Base-by-base conservation (phyloP, 2,888 invertebrate genomes). In the Cheilosia impressa region DNA sequence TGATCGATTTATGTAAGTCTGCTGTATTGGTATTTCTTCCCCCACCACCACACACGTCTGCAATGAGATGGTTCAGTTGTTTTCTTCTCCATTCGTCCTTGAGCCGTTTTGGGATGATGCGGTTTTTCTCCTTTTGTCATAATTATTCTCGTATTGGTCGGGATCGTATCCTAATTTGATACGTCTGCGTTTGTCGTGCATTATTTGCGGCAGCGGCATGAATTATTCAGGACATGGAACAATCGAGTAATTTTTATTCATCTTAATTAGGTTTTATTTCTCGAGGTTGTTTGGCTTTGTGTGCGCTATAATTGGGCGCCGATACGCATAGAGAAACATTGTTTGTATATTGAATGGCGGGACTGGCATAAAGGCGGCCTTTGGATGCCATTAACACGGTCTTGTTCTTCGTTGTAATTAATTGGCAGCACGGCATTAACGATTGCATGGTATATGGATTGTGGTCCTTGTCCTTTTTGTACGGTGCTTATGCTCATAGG, bases 231-330 rank as follows among this genome's bases (percentile, higher is more conserved):
- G 24, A 58, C 84, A 71, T 80, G 72, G 57, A 73, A 79, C 55
- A 79, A 69, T 84, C 58, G 68, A 71, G 84, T 84, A 75, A 84
- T 80, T 84, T 80, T 84, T 84, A 84, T 84, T 84, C 69, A 71
- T 84, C 80, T 84, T 84, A 84, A 80, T 84, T 84, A 80, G 80
- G 84, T 55, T 71, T 65, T 60, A 75, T 84, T 79, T 79, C 63
- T 60, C 43, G 50, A 43, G 65, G 63, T 52, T 62, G 19, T 66
- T 72, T 55, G 41, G 62, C 22, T 78, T 53, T 43, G 57, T 68
- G 57, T 68, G 38, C 10, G 53, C 52, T 69, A 62, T 80, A 84
- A 84, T 84, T 79, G 78, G 15, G 9, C 53, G 65, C 53, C 84
- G 69, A 76, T 76, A 60, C 52, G 52, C 65, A 79, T 73, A 75